A percentile compares a stretch with the other conserved stretches of the same genome.
Conservation (phyloP, 2,797 vertebrate genomes). For the Sternotherus odoratus region DNA sequence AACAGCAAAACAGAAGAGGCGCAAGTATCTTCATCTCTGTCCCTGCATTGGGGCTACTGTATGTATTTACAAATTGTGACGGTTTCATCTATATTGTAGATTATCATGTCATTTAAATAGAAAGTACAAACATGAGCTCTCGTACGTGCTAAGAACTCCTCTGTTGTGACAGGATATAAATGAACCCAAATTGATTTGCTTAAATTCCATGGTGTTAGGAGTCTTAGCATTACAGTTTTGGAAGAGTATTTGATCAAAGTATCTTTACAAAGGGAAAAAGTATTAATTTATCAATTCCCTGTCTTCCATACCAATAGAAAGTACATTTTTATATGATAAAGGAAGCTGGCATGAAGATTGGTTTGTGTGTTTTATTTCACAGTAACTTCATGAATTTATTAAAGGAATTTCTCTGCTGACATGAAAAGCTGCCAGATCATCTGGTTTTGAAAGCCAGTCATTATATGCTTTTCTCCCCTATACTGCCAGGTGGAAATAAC, state of each 20-base stretch:
- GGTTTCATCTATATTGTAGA: neutral
- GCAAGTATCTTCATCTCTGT: neutral
- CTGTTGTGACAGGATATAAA: neutral
- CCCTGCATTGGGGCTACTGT: too few species aligned
- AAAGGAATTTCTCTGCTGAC: neutral
- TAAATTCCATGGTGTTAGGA: neutral
- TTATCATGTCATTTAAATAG: neutral
- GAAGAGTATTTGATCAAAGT: neutral
- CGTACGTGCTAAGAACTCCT: neutral
- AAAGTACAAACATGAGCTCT: neutral
- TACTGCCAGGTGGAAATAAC: neutral
- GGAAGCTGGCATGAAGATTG: neutral
- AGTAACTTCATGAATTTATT: neutral
- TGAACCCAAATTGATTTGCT: neutral
- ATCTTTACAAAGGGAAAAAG: neutral
- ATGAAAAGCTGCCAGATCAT: neutral
- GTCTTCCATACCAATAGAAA: neutral
- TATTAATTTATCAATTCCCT: neutral
- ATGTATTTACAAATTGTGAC: neutral
- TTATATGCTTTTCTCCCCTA: neutral
- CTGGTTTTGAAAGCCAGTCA: neutral
- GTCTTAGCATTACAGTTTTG: neutral
- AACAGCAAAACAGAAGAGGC: neutral
- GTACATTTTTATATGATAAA: neutral
- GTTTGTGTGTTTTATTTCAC: neutral